Percentiles rank a stretch among this genome's conserved stretches.
phyloP scores from a whole-genome alignment of 1,140 invertebrate species.

The Drosophila insularis region DNA sequence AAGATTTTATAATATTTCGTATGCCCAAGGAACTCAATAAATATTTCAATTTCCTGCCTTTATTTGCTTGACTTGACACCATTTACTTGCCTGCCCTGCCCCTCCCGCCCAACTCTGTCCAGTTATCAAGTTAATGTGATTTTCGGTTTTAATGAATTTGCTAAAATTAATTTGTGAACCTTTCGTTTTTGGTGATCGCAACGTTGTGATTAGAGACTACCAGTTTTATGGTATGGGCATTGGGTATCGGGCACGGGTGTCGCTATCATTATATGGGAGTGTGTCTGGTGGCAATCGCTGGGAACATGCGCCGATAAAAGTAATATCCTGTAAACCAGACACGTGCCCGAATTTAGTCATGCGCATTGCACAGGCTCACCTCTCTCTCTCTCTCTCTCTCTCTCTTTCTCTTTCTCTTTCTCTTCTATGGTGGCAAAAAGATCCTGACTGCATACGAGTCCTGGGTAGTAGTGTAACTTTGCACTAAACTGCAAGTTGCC shows the following conservation, averaged over 20 bases:
- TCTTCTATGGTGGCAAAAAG: not conserved
- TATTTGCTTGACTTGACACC: slow-evolving; percentile 71
- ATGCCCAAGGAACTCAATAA: slow-evolving; percentile 44
- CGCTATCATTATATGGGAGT: slow-evolving; percentile 48
- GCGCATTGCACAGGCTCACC: not conserved
- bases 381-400: not conserved
- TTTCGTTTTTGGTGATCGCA: slow-evolving; percentile 37
- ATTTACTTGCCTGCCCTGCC: slow-evolving; percentile 27
- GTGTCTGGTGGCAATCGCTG: slow-evolving; percentile 45
- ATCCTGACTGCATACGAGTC: not conserved
- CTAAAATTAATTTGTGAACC: slow-evolving; percentile 64
- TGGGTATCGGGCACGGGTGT: slow-evolving; percentile 8
- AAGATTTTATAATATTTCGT: not conserved
- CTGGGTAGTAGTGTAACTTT: not conserved
- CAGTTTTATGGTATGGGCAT: slow-evolving; percentile 17
- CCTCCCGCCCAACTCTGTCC: slow-evolving; percentile 1
- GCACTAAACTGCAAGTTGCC: slow-evolving; percentile 17
- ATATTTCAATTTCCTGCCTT: slow-evolving; percentile 72
- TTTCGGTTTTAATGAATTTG: slow-evolving; percentile 73
- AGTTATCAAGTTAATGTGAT: slow-evolving; percentile 72
- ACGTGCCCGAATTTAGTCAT: slow-evolving; percentile 51
- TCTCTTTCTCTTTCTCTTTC: not conserved
- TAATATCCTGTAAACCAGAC: slow-evolving; percentile 70
- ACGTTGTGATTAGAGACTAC: slow-evolving; percentile 40
- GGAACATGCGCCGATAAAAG: slow-evolving; percentile 69